These are phyloP conservation scores for Megaustenia siamemsis DNA, from an alignment of 2,888 invertebrate species.

Conservation along the genomic window DNA sequence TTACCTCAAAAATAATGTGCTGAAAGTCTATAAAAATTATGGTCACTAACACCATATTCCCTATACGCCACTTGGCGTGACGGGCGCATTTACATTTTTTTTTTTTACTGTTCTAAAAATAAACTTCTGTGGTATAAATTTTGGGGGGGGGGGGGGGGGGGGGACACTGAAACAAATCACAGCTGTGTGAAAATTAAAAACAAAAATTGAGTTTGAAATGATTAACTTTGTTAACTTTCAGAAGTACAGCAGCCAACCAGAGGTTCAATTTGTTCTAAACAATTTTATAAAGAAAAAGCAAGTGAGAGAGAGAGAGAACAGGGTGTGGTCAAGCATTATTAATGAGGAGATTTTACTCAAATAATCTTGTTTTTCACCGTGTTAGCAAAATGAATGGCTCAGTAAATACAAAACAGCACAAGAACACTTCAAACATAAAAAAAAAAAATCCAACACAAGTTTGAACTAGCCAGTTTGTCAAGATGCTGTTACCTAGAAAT, in stretches of 20 bases:
- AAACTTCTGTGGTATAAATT: too few relatives aligned
- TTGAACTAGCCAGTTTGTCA: conserved; percentile 31
- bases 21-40: too few relatives aligned
- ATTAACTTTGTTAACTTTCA: too few relatives aligned
- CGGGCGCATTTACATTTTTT: too few relatives aligned
- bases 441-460: neutral
- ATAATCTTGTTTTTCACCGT: neutral
- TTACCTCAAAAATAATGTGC: too few relatives aligned
- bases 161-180: too few relatives aligned
- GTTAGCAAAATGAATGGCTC: neutral
- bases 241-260: too few relatives aligned
- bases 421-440: neutral
- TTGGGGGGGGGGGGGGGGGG: too few relatives aligned
- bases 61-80: too few relatives aligned
- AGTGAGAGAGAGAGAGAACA: too few relatives aligned
- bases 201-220: neutral
- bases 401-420: neutral
- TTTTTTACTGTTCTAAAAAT: too few relatives aligned
- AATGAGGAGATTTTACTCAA: neutral
- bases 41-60: too few relatives aligned
- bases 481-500: conserved; percentile 49
- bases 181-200: neutral
- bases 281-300: neutral
- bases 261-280: neutral
- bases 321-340: neutral